A percentile compares a stretch with the other conserved stretches of the same genome.
Evolutionary conservation across 2,888 invertebrate genomes (phyloP).

Genomic region (Tetranychus truncatus): DNA sequence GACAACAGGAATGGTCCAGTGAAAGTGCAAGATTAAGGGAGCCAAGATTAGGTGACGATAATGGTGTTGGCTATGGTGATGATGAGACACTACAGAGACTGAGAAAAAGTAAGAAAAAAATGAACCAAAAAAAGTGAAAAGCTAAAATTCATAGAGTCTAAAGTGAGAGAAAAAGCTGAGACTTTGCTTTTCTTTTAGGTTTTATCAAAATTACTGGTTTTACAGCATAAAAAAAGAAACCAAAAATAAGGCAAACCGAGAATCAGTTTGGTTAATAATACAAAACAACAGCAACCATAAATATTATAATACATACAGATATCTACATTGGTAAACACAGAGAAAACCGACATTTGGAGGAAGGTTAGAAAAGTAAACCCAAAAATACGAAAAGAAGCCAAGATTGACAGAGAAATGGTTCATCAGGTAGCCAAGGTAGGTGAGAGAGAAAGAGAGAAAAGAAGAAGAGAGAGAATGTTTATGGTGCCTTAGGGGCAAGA

Average conservation of each 20-base stretch:
- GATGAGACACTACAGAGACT: not conserved
- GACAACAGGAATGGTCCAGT: no score
- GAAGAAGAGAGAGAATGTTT: not conserved
- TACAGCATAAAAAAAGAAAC: not conserved
- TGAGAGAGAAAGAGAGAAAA: slow-evolving; percentile 3
- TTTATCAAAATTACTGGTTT: not conserved
- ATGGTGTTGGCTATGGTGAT: not conserved
- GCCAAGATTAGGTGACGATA: not conserved
- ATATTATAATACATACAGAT: not conserved
- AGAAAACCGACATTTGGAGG: not conserved
- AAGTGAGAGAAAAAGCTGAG: not conserved
- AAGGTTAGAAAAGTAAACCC: not conserved
- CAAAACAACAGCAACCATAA: not conserved
- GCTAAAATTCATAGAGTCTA: not conserved
- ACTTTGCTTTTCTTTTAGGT: not conserved
- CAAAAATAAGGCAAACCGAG: not conserved
- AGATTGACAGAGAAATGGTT: not conserved
- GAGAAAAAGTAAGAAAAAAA: not conserved
- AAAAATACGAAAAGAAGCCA: not conserved
- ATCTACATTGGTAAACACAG: not conserved
- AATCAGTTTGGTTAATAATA: not conserved
- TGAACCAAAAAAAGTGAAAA: not conserved
- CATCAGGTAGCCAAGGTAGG: not conserved
- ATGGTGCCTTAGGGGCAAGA: not conserved
- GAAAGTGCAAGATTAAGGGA: not conserved